Evolutionary conservation across 2,888 invertebrate genomes (phyloP), one percentile per base, ranked within the genome.

Genomic region (Lepidonotus clava): DNA sequence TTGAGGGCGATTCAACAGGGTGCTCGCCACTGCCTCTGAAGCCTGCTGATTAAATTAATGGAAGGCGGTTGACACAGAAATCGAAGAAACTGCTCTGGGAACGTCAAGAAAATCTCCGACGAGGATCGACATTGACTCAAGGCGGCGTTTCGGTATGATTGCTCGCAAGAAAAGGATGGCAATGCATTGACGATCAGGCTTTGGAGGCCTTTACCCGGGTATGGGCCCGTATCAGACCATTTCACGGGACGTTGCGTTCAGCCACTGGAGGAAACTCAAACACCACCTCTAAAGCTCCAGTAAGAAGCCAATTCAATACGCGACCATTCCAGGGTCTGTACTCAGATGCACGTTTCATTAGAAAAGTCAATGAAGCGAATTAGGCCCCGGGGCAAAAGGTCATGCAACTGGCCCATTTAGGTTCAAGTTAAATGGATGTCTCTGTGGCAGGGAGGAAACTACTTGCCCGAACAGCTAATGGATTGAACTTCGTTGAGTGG

Each of bases 331-430:
- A 56, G 56, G 56, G 56, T 11, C n/a, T n/a, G 14, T n/a, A n/a
- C n/a, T n/a, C n/a, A n/a, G n/a, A n/a, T n/a, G n/a, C n/a, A n/a
- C 56, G 56, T 28, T 61, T 61, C 61, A 61, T 61, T 61, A 28
- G 32, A 1, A 4, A 2, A 61, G 32, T n/a, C 56, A 56, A 5
- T 24, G 61, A 32, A 28, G 61, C 61, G 61, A 61, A 61, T 61
- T 28, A 61, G 21, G 61, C 61, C 28, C 61, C 1, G 24, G 61
- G 61, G 56, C 56, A 11, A 46, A 56, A n/a, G 56, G 24, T 56
- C 14, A 56, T 11, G 61, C 61, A 61, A 24, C 46, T 18, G 18
- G 46, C 6, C 46, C 46, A 46, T 46, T 46, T 46, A n/a, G n/a
- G n/a, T n/a, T n/a, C n/a, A n/a, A n/a, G n/a, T n/a, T n/a, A n/a